These are phyloP conservation scores for Acanthornis magna DNA, from an alignment of 2,797 vertebrate genomes.

Conservation along the genomic window DNA sequence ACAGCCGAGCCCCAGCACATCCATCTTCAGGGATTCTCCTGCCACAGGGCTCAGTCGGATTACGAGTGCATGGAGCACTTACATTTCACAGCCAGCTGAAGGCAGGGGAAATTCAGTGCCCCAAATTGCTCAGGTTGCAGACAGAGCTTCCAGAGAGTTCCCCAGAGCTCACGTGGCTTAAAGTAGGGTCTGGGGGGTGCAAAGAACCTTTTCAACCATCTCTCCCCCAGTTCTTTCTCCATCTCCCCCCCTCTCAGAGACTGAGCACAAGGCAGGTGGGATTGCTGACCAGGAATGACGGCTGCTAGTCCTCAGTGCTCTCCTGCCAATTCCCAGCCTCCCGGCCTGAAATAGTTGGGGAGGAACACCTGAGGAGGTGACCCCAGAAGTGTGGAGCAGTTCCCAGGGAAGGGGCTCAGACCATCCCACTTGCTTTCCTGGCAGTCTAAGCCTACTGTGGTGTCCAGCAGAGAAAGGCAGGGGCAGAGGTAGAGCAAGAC, in stretches of 20 bases:
- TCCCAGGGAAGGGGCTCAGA: background rate
- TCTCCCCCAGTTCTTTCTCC: background rate
- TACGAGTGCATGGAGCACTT: background rate
- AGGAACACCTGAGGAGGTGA: background rate
- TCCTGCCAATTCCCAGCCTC: background rate
- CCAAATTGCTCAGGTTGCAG: background rate
- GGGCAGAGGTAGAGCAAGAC: background rate
- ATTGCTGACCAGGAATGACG: background rate
- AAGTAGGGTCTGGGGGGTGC: background rate
- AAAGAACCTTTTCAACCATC: background rate
- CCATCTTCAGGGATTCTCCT: background rate
- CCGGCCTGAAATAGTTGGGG: background rate
- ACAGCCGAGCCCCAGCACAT: fast-evolving
- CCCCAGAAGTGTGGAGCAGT: background rate
- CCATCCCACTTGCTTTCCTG: background rate
- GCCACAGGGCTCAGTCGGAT: fast-evolving
- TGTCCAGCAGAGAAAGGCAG: background rate
- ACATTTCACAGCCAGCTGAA: background rate
- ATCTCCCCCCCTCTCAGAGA: fast-evolving
- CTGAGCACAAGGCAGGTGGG: background rate
- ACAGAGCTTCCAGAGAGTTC: background rate
- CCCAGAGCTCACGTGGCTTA: background rate
- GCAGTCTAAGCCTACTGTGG: background rate
- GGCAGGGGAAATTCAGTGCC: background rate
- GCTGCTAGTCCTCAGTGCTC: background rate